Evolutionary conservation across 1,140 invertebrate genomes (phyloP), one percentile per base, ranked within the genome.

Genomic region (Solenopsis fugax): DNA sequence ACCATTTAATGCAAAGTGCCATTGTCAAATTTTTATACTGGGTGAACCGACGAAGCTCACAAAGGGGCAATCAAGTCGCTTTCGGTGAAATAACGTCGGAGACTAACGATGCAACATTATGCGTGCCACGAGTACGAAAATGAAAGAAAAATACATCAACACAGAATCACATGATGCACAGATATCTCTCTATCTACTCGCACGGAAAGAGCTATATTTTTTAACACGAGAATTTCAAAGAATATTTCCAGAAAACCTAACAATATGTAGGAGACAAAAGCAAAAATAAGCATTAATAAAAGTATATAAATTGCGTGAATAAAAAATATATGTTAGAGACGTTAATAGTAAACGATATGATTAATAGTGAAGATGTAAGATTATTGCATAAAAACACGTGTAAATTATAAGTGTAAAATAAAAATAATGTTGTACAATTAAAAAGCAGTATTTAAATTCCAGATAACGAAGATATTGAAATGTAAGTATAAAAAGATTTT

Each of bases 41-140:
- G n/a, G 24, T 21, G 56, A 24, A 29, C 2, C 29, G 29, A 60
- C 62, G 41, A 67, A 77, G 58, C 41, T 41, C 58, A 60, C 24
- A 77, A 86, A 80, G 13, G 34, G 54, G 5, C 85, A 52, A 54
- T 18, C 65, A 60, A 69, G 45, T 86, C 13, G 13, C 71, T n/a
- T 21, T 45, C 12, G 54, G 52, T 60, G 76, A 34, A 69, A 85
- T 77, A 71, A 86, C 75, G 76, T 76, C 64, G 37, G 10, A 45
- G 56, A 65, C 88, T 90, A 90, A 92, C 77, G 80, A 87, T 2
- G 29, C 29, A 58, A 86, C 77, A 56, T 85, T 54, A 64, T 48
- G 54, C 29, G 65, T 69, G 65, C 45, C 64, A 71, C n/a, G 52
- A 75, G 60, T 48, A 56, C 56, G 75, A 88, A 77, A 85, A 73